Conservation (phyloP, 1,140 invertebrate genomes). For the Drosophila repleta region DNA sequence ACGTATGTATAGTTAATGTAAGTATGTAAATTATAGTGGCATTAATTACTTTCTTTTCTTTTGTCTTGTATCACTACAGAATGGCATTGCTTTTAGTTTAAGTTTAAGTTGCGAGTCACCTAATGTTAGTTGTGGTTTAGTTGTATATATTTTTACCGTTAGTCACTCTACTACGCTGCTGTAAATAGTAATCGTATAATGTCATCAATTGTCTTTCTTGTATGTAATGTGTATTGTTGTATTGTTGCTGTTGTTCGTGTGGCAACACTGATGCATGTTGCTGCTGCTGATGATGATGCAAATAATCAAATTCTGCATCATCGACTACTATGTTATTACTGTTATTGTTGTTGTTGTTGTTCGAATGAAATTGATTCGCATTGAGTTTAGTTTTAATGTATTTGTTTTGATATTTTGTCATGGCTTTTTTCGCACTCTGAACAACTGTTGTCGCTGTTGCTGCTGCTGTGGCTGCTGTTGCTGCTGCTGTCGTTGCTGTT, state of each 20-base stretch:
- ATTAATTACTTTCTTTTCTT: neutral
- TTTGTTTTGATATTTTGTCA: constrained; percentile 41
- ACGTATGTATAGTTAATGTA: constrained; percentile 43
- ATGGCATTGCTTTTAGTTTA: constrained; percentile 81
- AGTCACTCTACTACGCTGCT: constrained; percentile 45
- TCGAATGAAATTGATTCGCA: constrained; percentile 6
- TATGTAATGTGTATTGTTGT: constrained; percentile 42
- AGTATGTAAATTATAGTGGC: constrained; percentile 18
- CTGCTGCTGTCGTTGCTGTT: neutral
- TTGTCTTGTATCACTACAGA: constrained; percentile 72
- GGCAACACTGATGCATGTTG: constrained; percentile 25
- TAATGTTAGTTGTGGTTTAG: constrained; percentile 29
- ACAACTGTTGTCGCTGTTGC: constrained; percentile 9
- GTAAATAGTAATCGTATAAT: constrained; percentile 76
- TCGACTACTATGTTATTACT: constrained; percentile 18
- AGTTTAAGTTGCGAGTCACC: constrained; percentile 41
- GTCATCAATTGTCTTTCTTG: constrained; percentile 79
- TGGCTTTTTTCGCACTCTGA: constrained; percentile 27
- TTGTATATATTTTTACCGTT: constrained; percentile 41
- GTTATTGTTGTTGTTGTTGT: constrained; percentile 27
- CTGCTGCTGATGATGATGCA: constrained; percentile 5
- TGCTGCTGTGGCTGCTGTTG: too few species aligned
- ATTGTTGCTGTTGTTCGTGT: constrained; percentile 51
- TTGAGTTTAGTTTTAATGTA: constrained; percentile 23
- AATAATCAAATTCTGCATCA: constrained; percentile 23